Percentiles rank a stretch among this genome's conserved stretches.
phyloP scores from a whole-genome alignment of 2,797 vertebrate genomes.

The Spatula clypeata region DNA sequence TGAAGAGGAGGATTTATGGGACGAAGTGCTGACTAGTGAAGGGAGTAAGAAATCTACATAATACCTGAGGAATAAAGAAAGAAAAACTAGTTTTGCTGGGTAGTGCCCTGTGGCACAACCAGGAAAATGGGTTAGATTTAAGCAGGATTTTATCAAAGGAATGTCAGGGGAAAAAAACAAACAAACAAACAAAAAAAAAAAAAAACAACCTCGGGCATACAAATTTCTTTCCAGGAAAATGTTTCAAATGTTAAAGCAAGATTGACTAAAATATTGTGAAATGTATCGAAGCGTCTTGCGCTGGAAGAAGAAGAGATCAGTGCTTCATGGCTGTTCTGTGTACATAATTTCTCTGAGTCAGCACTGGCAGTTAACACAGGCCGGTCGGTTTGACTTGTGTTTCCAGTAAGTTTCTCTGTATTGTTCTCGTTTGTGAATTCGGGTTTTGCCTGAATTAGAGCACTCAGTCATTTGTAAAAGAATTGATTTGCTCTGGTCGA shows the following conservation, averaged over 20 bases:
- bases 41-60: neutral
- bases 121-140: neutral
- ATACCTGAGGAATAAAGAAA: neutral
- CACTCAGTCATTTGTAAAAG: accelerated
- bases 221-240: neutral
- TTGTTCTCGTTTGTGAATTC: neutral
- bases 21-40: neutral
- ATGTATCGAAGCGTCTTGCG: neutral
- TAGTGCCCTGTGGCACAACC: neutral
- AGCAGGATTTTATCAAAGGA: neutral
- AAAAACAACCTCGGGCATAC: too few species aligned
- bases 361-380: neutral
- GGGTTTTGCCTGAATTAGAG: neutral
- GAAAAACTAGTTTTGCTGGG: neutral
- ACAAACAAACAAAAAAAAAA: neutral
- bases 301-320: neutral
- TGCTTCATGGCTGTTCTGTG: neutral
- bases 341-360: neutral
- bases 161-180: neutral
- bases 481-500: neutral
- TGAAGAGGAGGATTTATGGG: neutral
- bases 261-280: neutral
- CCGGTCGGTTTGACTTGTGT: neutral
- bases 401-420: slow-evolving; percentile 5
- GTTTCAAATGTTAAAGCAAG: neutral